A percentile compares a stretch with the other conserved stretches of the same genome.
Conservation (phyloP, 2,888 invertebrate genomes). For the Ischnura elegans region DNA sequence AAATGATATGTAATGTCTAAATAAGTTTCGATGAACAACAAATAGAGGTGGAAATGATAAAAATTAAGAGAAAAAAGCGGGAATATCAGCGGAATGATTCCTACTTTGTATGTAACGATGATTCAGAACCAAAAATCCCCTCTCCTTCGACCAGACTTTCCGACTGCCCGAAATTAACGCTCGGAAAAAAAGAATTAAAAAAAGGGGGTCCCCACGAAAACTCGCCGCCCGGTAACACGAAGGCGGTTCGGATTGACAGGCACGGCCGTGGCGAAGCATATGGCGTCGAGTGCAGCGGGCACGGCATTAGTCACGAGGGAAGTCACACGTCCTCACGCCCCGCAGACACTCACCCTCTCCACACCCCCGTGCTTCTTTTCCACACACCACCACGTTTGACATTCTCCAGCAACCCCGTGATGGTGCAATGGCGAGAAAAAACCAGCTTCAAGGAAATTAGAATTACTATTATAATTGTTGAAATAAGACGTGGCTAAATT, state of each 20-base stretch:
- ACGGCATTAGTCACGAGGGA: constrained; percentile 18
- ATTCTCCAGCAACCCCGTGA: too few relatives aligned
- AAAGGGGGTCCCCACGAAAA: not conserved
- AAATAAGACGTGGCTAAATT: too few relatives aligned
- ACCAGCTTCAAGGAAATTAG: too few relatives aligned
- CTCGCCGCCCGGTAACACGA: not conserved
- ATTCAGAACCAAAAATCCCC: not conserved
- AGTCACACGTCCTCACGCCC: not conserved
- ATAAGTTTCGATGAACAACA: too few relatives aligned
- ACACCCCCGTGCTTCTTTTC: not conserved
- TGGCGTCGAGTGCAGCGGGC: constrained; percentile 30
- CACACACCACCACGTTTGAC: too few relatives aligned
- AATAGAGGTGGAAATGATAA: not conserved
- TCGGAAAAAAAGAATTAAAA: too few relatives aligned
- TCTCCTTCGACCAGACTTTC: too few relatives aligned
- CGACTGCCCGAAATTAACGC: not conserved
- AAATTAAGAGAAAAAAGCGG: not conserved
- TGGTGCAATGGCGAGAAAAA: too few relatives aligned
- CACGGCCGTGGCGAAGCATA: not conserved
- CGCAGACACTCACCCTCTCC: not conserved
- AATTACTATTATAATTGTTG: too few relatives aligned
- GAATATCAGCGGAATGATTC: constrained; percentile 43
- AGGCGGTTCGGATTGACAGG: not conserved
- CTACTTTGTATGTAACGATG: not conserved
- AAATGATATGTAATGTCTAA: too few relatives aligned